These are phyloP conservation scores for Sweltsa coloradensis DNA, from an alignment of 1,140 invertebrate species.

Conservation along the genomic window DNA sequence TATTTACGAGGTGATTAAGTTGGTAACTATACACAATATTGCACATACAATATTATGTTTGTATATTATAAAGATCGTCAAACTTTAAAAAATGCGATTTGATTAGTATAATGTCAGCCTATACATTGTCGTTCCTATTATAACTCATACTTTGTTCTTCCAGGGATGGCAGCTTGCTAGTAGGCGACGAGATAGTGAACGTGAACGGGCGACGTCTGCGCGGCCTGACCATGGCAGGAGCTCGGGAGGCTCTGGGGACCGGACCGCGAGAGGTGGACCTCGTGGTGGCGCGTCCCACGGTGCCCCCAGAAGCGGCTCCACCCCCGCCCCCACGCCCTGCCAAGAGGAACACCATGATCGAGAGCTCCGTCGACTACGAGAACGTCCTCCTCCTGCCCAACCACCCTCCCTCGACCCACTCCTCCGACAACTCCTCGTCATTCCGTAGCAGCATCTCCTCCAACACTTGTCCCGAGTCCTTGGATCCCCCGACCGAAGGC, in stretches of 20 bases:
- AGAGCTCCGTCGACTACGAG: slow-evolving; percentile 56
- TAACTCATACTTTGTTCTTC: slow-evolving; percentile 21
- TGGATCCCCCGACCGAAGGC: slow-evolving; percentile 6
- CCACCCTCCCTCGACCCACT: slow-evolving; percentile 32
- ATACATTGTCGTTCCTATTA: no score
- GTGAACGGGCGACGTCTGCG: slow-evolving; percentile 65
- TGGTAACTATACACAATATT: background rate
- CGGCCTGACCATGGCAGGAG: slow-evolving; percentile 62
- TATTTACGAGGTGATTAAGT: no score
- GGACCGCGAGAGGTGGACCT: slow-evolving; percentile 42
- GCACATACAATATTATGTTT: background rate
- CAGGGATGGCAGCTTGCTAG: slow-evolving; percentile 60
- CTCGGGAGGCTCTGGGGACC: slow-evolving; percentile 51
- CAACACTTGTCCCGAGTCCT: slow-evolving; percentile 9
- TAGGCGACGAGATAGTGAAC: slow-evolving; percentile 73
- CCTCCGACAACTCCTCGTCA: slow-evolving; percentile 28
- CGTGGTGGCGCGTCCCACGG: slow-evolving; percentile 20
- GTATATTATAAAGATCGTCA: no score
- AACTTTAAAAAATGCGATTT: no score
- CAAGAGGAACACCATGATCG: slow-evolving; percentile 30
- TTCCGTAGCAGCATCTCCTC: slow-evolving; percentile 23
- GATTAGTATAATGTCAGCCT: no score
- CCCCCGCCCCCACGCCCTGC: slow-evolving; percentile 18
- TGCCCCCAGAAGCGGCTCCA: slow-evolving; percentile 25
- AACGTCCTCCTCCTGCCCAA: slow-evolving; percentile 41